phyloP scores from a whole-genome alignment of 2,888 invertebrate genomes.

The Perdita meconis region DNA sequence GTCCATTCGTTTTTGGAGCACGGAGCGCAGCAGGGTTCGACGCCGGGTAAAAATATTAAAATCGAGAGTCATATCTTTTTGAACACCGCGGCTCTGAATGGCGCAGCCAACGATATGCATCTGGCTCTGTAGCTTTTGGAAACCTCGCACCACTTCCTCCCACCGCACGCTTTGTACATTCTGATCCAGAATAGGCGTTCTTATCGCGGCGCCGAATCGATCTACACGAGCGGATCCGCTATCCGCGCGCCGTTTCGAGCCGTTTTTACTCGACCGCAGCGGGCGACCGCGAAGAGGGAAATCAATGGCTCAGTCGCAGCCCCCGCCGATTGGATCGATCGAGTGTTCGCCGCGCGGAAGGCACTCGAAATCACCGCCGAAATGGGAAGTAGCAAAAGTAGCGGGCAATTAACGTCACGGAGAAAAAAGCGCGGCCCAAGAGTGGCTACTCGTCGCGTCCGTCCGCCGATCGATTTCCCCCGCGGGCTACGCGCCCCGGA shows the following conservation, averaged over 20 bases:
- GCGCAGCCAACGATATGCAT: no score
- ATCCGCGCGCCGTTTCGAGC: not conserved
- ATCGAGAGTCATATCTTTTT: no score
- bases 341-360: not conserved
- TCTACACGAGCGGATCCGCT: no score
- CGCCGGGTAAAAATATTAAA: no score
- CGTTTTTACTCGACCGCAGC: not conserved
- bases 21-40: not conserved
- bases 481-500: no score
- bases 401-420: slow-evolving; percentile 12
- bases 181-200: no score
- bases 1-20: not conserved
- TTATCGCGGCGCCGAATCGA: no score
- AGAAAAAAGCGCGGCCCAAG: not conserved
- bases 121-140: no score
- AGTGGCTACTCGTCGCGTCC: not conserved
- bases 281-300: not conserved
- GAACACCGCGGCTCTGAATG: no score
- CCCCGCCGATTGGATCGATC: slow-evolving; percentile 1
- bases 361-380: not conserved
- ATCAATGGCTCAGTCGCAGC: not conserved
- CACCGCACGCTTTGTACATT: no score
- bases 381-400: slow-evolving; percentile 9
- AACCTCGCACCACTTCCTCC: no score
- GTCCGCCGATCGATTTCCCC: slow-evolving; percentile 17